Base-by-base conservation (phyloP, 2,113 vertebrate genomes). In the Pomatostomus ruficeps region DNA sequence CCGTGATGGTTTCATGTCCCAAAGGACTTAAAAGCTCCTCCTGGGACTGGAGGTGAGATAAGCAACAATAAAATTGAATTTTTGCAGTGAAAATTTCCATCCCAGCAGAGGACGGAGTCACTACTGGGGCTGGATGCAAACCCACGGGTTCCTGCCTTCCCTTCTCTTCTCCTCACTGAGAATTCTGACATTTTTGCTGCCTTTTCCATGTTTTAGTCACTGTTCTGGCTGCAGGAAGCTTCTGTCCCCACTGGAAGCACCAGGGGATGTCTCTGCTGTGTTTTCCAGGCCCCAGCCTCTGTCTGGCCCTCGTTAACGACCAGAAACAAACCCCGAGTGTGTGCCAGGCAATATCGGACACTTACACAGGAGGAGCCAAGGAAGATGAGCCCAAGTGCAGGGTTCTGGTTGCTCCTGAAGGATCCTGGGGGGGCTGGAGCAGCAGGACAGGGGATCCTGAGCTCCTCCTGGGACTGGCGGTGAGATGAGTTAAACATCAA, bases 181-280 rank as follows among this genome's bases (percentile, higher is more conserved):
- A 77, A 19, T 23, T n/a, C 57, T 36, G 17, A 6, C 10, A 10
- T 13, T 5, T 43, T n/a, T 59, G 2, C 3, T 13, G 6, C 25
- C 10, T 21, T 58, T 86, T 3, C 61, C 11, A 10, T 5, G 31
- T 24, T 12, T 63, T 5, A 8, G 28, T 19, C 40, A 4, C 14
- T 14, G 5, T 17, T 9, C 10, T 23, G 33, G 7, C 19, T 54
- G 13, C 14, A 42, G 36, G 18, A 49, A 33, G 9, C 2, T 6
- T 43, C 26, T 18, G 1, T 33, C 46, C 73, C 12, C 14, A 9
- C 57, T 51, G 63, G 79, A 33, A 76, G 35, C 67, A n/a, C 42
- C 4, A 8, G 26, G 22, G 21, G 6, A 22, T 0, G 0, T 11
- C 14, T n/a, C 78, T 63, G 36, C 52, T 67, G 40, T 42, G 40